Base-by-base conservation (phyloP, 2,113 vertebrate species). In the Lipophrys pholis region DNA sequence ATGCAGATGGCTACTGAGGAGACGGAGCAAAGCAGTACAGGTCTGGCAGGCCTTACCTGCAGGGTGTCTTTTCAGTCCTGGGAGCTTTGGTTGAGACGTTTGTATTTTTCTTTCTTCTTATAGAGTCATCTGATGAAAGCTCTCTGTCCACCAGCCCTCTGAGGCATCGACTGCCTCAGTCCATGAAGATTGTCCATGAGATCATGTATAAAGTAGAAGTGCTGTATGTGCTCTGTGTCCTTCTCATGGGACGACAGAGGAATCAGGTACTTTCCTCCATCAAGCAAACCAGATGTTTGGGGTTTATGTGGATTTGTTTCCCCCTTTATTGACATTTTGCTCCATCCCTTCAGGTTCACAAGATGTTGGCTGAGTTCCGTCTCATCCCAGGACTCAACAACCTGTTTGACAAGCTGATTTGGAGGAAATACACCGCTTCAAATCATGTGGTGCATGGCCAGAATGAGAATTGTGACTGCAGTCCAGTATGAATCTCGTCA, bases 161-260 rank as follows among this genome's bases (percentile, higher is more conserved):
- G 6, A 93, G 96, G 78, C 95, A 95, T 14, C 95, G 96, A 61
- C 93, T 99, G 52, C 97, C 97, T 0, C 97, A 99, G 84, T 98
- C 97, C n/a, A 99, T 99, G 97, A 99, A 98, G 94, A 98, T 98
- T 14, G 98, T 99, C 91, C 98, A 99, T 0, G 98, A 99, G 90
- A 98, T 99, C 64, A 99, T 99, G 97, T 99, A 99, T 77, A 99
- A 99, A 75, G 94, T 99, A 90, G 98, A 99, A 80, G 97, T 99
- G 78, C 93, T 99, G 0, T 99, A 99, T 14, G 97, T 99, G 64
- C 95, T 99, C 7, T 98, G 97, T 2, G 98, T 99, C 57, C 91
- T 99, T 56, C 95, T 99, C 53, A 99, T 99, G 97, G 97, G 98
- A 15, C 93, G 97, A 30, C 97, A 99, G 82, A 95, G 98, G 80